Percentiles rank a stretch among this genome's conserved stretches.
Evolutionary conservation across 2,113 vertebrate species (phyloP).

Genomic region (Oreochromis aureus): DNA sequence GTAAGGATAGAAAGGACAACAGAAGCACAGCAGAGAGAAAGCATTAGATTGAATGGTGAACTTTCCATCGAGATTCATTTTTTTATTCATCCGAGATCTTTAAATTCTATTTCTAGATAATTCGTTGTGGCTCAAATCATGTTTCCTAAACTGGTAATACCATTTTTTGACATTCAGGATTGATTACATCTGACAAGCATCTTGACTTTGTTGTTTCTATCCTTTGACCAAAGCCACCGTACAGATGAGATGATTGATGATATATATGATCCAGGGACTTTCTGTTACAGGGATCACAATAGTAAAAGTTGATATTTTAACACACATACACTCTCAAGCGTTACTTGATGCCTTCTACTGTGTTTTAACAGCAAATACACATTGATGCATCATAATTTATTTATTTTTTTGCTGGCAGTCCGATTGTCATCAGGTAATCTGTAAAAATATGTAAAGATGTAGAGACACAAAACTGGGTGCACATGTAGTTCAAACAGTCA

Average conservation of each 20-base stretch:
- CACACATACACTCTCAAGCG: not conserved
- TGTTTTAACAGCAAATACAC: not conserved
- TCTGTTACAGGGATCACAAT: not conserved
- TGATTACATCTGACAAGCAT: not conserved
- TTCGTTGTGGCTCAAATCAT: not conserved
- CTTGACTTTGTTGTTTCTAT: not conserved
- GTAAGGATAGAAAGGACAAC: not conserved
- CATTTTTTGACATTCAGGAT: not conserved
- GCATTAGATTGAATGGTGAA: not conserved
- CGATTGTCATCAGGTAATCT: not conserved
- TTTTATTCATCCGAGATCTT: constrained; percentile 10
- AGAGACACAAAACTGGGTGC: not conserved
- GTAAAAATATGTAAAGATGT: not conserved
- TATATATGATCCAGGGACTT: not conserved
- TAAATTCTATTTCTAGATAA: constrained; percentile 19
- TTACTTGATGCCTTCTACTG: not conserved
- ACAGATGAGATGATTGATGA: not conserved
- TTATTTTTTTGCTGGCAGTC: not conserved
- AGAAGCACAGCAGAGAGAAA: not conserved
- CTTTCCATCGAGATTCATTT: constrained; percentile 4
- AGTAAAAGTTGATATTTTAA: not conserved
- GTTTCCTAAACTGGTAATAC: not conserved
- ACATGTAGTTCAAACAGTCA: not conserved
- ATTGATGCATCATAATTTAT: not conserved
- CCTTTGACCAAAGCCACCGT: not conserved